Base-by-base conservation (phyloP, 2,888 invertebrate species). In the Tetanocera ferruginea region DNA sequence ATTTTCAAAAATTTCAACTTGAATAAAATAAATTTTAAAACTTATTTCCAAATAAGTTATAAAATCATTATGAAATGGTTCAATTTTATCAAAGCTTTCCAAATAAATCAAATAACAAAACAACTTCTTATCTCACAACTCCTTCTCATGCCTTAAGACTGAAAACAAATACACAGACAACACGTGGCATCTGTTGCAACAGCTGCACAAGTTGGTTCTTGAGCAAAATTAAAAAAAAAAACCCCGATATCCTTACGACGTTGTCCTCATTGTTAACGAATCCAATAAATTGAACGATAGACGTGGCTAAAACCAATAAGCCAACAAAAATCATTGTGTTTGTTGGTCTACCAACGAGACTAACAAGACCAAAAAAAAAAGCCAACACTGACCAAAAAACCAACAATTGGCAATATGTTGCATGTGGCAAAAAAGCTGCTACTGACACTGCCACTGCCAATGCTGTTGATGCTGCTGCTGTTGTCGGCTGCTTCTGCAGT, bases 281-380 rank as follows among this genome's bases (percentile, higher is more conserved):
- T 85, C 86, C 87, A 87, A 87, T 87, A 87, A 86, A 86, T 86
- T 87, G 86, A 85, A 84, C 87, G 43, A 87, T 85, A 84, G 84
- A 79, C 78, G 79, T 78, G 76, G 66, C 73, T 73, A 83, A 84
- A 85, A 83, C 82, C 83, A 83, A 85, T 84, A 84, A 84, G 83
- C 62, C 79, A 81, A 73, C 78, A 72, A 57, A 37, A 62, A 74
- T 69, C 62, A 78, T 66, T 70, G 71, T 77, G 67, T 67, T 31
- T 66, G 67, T 72, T 43, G 57, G 57, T 23, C 43, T 49, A 23
- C 67, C 28, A 70, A 23, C 49, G 55, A 70, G n/a, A 43, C 31
- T 64, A 78, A 66, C 67, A 73, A 64, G 55, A 43, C 43, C 60
- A 11, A 51, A 64, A 66, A 37, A 55, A 71, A 67, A 64, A 17